Conservation (phyloP, 1,140 invertebrate species). For the Monochamus saltuarius region DNA sequence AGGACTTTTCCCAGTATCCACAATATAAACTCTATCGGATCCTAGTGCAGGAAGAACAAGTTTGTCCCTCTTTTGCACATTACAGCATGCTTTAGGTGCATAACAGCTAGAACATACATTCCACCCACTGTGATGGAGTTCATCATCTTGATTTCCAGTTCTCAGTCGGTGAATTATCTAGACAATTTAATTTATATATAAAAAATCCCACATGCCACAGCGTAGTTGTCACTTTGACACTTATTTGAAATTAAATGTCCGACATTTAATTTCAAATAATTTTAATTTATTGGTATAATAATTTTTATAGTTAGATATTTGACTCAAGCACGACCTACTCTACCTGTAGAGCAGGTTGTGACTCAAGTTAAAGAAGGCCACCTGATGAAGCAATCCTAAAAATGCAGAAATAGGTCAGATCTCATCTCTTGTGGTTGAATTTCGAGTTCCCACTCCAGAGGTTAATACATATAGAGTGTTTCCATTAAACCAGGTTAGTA, state of each 20-base stretch:
- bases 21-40: slow-evolving; percentile 82
- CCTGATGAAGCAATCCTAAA: too few relatives aligned
- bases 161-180: slow-evolving; percentile 86
- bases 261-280: too few relatives aligned
- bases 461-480: background rate
- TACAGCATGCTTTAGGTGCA: slow-evolving; percentile 52
- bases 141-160: slow-evolving; percentile 79
- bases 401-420: too few relatives aligned
- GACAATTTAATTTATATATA: slow-evolving; percentile 1
- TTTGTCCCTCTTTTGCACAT: slow-evolving; percentile 69
- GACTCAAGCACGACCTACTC: background rate
- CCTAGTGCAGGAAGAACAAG: slow-evolving; percentile 81
- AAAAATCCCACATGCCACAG: background rate
- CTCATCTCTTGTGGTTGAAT: too few relatives aligned
- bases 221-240: too few relatives aligned
- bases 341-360: background rate
- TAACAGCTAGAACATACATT: slow-evolving; percentile 92
- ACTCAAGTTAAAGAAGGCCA: too few relatives aligned
- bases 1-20: slow-evolving; percentile 76
- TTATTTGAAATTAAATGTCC: too few relatives aligned
- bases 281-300: too few relatives aligned
- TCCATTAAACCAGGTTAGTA: too few relatives aligned
- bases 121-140: slow-evolving; percentile 95
- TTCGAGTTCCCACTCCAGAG: too few relatives aligned
- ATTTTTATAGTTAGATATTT: too few relatives aligned